Evolutionary conservation across 1,140 invertebrate species (phyloP), one percentile per base, ranked within the genome.

Genomic region (Pantala flavescens): DNA sequence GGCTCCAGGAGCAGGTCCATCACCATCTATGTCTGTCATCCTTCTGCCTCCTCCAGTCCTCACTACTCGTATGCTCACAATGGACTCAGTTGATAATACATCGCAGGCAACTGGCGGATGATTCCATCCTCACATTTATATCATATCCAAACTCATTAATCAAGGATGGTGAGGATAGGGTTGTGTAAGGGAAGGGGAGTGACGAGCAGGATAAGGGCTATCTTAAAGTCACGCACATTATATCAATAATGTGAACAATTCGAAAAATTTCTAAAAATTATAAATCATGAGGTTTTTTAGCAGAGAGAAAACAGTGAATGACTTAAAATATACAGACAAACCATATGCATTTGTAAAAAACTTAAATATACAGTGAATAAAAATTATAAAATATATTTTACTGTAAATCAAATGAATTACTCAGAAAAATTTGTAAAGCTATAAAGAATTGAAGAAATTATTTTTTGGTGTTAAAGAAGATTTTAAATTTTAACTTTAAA

Each of bases 81-180:
- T 63, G 49, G 49, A 63, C 49, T 63, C 49, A 1, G 49, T 63
- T 21, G 49, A 63, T 21, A 63, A 63, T 19, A 63, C 49, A 63
- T 63, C 49, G n/a, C 49, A 63, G 49, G 49, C 49, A 63, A 63
- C 49, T 63, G 49, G 49, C 49, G 49, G 49, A 63, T 63, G 49
- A 63, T 63, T 63, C n/a, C 49, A 63, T 63, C 49, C n/a, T 63
- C 49, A 63, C n/a, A 63, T 63, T 63, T 63, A 63, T 14, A 63
- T 63, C 49, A 63, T 63, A 12, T 3, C 49, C 14, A 63, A 7
- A 63, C 12, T 63, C n/a, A 63, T 21, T 14, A 63, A 21, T 21
- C 12, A 63, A 21, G 49, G n/a, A 63, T 63, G 12, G 12, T 63
- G 3, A 21, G 49, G 49, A 19, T 63, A 63, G 49, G 28, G 49